phyloP scores from a whole-genome alignment of 1,140 invertebrate genomes.

The Holcopasites calliopsidis region DNA sequence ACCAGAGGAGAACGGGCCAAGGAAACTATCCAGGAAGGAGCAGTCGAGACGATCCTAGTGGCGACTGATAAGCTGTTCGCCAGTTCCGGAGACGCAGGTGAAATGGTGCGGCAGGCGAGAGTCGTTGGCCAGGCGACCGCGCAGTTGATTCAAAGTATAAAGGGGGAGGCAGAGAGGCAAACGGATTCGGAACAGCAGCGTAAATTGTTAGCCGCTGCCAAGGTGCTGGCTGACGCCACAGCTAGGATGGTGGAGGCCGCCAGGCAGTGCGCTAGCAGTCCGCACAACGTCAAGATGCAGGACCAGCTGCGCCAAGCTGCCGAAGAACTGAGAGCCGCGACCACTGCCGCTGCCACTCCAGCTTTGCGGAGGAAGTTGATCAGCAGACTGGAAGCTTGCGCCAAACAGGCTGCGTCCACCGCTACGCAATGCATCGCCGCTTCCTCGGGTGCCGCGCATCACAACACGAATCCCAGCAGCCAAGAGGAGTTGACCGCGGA shows the following conservation, averaged over 20 bases:
- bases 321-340: conserved; percentile 94
- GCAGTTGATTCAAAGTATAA: conserved; percentile 94
- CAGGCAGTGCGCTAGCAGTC: conserved; percentile 92
- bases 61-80: conserved; percentile 94
- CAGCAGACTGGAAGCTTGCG: conserved; percentile 87
- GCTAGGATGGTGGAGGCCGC: conserved; percentile 98
- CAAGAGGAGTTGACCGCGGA: conserved; percentile 89
- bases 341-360: conserved; percentile 89
- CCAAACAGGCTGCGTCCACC: conserved; percentile 92
- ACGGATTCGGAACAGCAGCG: conserved; percentile 94
- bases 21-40: conserved; percentile 85
- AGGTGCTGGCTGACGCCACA: conserved; percentile 96
- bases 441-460: conserved; percentile 86
- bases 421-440: conserved; percentile 95
- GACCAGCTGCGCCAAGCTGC: conserved; percentile 92
- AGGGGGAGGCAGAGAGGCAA: conserved; percentile 94
- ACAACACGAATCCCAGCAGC: conserved; percentile 85
- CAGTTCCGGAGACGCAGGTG: conserved; percentile 90
- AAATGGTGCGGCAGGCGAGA: conserved; percentile 97
- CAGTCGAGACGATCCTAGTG: conserved; percentile 93
- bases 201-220: conserved; percentile 93
- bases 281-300: conserved; percentile 91
- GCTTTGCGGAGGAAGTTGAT: conserved; percentile 90
- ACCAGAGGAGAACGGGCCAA: conserved; percentile 78
- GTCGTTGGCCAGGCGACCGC: conserved; percentile 96